Evolutionary conservation across 2,888 invertebrate genomes (phyloP).

Genomic region (Ochropleura plecta): DNA sequence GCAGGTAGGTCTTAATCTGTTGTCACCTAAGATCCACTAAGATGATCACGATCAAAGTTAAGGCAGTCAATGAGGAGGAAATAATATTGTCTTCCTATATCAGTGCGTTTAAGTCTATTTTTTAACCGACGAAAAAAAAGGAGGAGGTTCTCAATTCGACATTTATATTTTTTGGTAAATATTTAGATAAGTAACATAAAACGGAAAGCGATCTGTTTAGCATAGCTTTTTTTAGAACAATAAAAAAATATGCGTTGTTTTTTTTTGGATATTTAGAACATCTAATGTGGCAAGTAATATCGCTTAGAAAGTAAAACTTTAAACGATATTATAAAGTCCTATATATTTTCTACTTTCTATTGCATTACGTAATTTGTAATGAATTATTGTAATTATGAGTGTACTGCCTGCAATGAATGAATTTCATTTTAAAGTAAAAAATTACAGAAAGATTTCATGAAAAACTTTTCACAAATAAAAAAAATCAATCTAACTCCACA

Average conservation of each 20-base stretch:
- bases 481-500: not conserved
- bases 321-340: not conserved
- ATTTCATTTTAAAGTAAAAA: no score
- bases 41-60: slow-evolving; percentile 49
- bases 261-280: not conserved
- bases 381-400: no score
- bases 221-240: not conserved
- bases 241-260: not conserved
- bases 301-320: not conserved
- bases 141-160: no score
- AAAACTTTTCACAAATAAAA: not conserved
- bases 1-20: slow-evolving; percentile 17
- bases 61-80: slow-evolving; percentile 41
- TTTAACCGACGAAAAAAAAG: not conserved
- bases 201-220: not conserved
- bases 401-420: no score
- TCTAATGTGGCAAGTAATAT: not conserved
- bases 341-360: not conserved
- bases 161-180: not conserved
- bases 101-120: slow-evolving; percentile 1
- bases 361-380: no score
- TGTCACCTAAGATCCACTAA: slow-evolving; percentile 18
- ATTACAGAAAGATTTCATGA: not conserved
- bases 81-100: slow-evolving; percentile 21
- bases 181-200: not conserved